Evolutionary conservation across 1,140 invertebrate genomes (phyloP), one percentile per base, ranked within the genome.

Genomic region (Maconellicoccus hirsutus): DNA sequence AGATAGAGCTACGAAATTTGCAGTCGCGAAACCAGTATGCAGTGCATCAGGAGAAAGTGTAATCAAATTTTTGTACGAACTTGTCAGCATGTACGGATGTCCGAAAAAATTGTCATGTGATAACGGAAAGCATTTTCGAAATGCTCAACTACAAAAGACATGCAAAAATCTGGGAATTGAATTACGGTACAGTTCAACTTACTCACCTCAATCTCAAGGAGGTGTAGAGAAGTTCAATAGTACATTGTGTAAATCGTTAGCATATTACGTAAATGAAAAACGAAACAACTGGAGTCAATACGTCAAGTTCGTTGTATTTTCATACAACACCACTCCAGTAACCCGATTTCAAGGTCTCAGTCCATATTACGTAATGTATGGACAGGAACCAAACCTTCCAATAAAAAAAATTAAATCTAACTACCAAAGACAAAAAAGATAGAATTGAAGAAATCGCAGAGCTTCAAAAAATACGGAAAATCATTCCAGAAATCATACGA

Each of bases 241-340:
- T 4, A 59, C 61, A 16, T 14, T 71, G 7, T 71, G 70, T 16
- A n/a, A 71, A n/a, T 21, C 59, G 16, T 19, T 71, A 52, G n/a
- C 10, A 59, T 26, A 71, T 33, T 71, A 71, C 8, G 61, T 71
- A 25, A 71, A 71, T 33, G n/a, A n/a, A n/a, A n/a, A n/a, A n/a
- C n/a, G n/a, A n/a, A n/a, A n/a, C n/a, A n/a, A n/a, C n/a, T n/a
- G 59, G 61, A 7, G 23, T 61, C 22, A 61, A 71, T n/a, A 27
- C 59, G 70, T 71, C 42, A 25, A 38, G 14, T 38, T 38, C 14
- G 33, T 38, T 38, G 33, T 38, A 7, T 38, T 38, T 14, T 38
- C 33, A 7, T 38, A 38, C 14, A 38, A 38, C 14, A 14, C 14
- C 6, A 38, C 33, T 38, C 33, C 33, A 7, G 33, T 38, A 38